A percentile compares a stretch with the other conserved stretches of the same genome.
phyloP scores from a whole-genome alignment of 2,888 invertebrate species.

The Eustalomyia histrio region DNA sequence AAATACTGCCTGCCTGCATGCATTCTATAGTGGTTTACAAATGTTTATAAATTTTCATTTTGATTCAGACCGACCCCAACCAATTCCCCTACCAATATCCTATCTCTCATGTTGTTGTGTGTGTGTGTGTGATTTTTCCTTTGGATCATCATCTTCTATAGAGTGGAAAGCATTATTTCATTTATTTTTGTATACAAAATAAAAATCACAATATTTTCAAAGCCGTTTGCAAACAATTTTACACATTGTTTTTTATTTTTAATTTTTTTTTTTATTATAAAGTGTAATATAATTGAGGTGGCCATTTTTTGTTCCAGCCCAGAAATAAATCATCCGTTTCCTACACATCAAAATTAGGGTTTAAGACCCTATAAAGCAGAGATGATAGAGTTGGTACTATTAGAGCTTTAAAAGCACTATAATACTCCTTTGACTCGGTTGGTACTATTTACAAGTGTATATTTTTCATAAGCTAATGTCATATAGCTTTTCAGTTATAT shows the following conservation, averaged over 20 bases:
- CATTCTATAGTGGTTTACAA: slow-evolving; percentile 65
- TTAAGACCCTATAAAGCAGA: too few species aligned
- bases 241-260: slow-evolving; percentile 36
- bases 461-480: too few species aligned
- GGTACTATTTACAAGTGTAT: too few species aligned
- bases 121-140: slow-evolving; percentile 4
- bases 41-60: slow-evolving; percentile 55
- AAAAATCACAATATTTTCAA: slow-evolving; percentile 34
- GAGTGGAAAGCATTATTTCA: slow-evolving; percentile 10
- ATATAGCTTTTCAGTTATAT: too few species aligned
- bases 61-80: slow-evolving; percentile 3
- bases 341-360: too few species aligned
- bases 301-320: too few species aligned
- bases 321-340: too few species aligned
- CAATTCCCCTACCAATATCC: not conserved
- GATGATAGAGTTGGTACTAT: too few species aligned
- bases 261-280: not conserved
- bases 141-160: slow-evolving; percentile 16
- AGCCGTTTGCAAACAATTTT: slow-evolving; percentile 46
- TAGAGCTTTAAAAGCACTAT: too few species aligned
- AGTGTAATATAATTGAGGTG: not conserved
- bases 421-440: too few species aligned
- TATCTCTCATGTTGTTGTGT: slow-evolving; percentile 3
- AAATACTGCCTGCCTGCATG: slow-evolving; percentile 46
- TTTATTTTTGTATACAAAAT: not conserved